phyloP scores from a whole-genome alignment of 2,113 vertebrate species.

The Cinclus cinclus region DNA sequence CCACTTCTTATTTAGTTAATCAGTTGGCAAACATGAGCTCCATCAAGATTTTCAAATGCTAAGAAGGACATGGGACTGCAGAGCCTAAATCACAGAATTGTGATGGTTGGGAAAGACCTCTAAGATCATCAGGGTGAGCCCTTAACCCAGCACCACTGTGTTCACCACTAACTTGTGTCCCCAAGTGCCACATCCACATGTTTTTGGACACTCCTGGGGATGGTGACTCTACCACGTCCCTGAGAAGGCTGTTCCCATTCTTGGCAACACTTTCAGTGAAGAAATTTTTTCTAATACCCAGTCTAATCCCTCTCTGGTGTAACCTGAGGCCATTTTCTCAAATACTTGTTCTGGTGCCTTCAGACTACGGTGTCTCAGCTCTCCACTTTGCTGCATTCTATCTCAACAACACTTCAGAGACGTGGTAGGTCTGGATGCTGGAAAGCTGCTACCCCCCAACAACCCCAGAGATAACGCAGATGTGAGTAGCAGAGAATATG shows the following conservation, averaged over 20 bases:
- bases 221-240: background rate
- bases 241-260: background rate
- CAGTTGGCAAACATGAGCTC: background rate
- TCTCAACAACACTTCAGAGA: background rate
- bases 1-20: background rate
- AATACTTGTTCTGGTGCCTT: background rate
- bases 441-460: background rate
- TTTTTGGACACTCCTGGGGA: background rate
- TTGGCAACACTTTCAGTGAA: background rate
- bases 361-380: background rate
- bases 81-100: background rate
- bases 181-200: background rate
- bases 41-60: background rate
- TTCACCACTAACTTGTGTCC: background rate
- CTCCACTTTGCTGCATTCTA: background rate
- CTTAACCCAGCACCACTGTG: background rate
- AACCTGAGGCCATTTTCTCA: background rate
- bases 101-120: background rate
- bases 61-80: background rate
- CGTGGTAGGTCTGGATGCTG: rapidly evolving
- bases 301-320: background rate
- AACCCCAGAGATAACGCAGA: background rate
- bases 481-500: background rate
- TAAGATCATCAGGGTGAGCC: too few relatives aligned
- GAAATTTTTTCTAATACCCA: background rate